Base-by-base conservation (phyloP, 2,113 vertebrate species). In the Malurus cyaneus region DNA sequence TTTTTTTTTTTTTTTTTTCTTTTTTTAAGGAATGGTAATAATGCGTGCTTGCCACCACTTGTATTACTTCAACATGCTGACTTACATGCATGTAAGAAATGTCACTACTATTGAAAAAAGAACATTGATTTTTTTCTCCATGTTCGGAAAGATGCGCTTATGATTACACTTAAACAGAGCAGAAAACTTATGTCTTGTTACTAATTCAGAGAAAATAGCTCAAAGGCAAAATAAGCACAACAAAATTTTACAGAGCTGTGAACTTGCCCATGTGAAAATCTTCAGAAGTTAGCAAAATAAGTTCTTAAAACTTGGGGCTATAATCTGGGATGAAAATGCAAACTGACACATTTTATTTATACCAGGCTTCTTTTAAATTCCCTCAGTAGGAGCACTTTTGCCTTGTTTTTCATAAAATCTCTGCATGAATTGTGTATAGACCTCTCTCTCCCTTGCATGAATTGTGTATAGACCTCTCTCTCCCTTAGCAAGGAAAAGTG, bases 331-430 rank as follows among this genome's bases (percentile, higher is more conserved):
- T 42, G 60, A 65, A 93, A 94, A 89, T 53, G 8, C n/a, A 46
- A 92, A 72, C 28, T 39, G n/a, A 52, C 25, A 47, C 2, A 28
- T 87, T 92, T 91, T 92, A 72, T 89, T 96, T 94, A 79, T 85
- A 85, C 17, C 79, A 73, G 25, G 6, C 5, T 72, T 14, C 46
- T 91, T 94, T 95, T 47, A 65, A 71, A 86, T 18, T 59, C 32
- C 41, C 24, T 85, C 6, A 6, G 39, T 72, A 57, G 53, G 36
- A 93, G 19, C 46, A 69, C 24, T 93, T 60, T 34, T 89, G 49
- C 29, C 82, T 71, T 80, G 57, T 69, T 87, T 82, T 60, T 65
- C 24, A 39, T 47, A 36, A 67, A 91, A 54, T 60, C 36, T 86
- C 52, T 49, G 28, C 0, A 0, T 50, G 65, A 16, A 72, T 64